Percentiles rank a stretch among this genome's conserved stretches.
Evolutionary conservation across 2,888 invertebrate genomes (phyloP).

Genomic region (Campoletis raptor): DNA sequence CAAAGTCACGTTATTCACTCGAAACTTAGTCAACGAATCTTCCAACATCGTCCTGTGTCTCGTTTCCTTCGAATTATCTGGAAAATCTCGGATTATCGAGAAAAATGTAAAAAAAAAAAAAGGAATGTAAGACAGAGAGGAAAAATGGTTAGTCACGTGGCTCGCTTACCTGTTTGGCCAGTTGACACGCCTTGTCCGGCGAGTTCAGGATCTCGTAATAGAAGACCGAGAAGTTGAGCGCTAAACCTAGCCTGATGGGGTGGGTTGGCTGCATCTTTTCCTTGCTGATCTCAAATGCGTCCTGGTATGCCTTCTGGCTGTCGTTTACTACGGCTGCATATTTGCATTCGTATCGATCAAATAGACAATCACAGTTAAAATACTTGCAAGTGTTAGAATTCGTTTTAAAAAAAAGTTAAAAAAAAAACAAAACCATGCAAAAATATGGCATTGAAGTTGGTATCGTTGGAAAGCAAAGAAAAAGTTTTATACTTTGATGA

Average conservation of each 20-base stretch:
- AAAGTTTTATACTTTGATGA: background rate
- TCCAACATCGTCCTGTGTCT: constrained; percentile 66
- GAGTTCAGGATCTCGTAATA: constrained; percentile 91
- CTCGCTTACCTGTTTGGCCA: constrained; percentile 87
- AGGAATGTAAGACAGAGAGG: too few relatives aligned
- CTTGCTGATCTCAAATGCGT: constrained; percentile 98
- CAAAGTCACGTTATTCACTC: constrained; percentile 46
- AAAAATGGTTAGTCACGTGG: constrained; percentile 58
- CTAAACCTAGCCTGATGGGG: constrained; percentile 98
- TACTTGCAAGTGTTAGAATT: constrained; percentile 48
- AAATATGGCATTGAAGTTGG: background rate
- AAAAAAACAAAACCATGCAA: constrained; percentile 21
- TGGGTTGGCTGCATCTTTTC: constrained; percentile 99
- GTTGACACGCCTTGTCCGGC: constrained; percentile 89
- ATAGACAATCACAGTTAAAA: constrained; percentile 56
- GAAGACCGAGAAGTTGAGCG: constrained; percentile 94
- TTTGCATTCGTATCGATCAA: constrained; percentile 23
- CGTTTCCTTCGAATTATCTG: constrained; percentile 51
- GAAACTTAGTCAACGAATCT: constrained; percentile 38
- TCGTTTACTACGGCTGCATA: constrained; percentile 95
- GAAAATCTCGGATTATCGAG: constrained; percentile 49
- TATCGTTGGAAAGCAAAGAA: background rate
- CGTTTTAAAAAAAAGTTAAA: background rate
- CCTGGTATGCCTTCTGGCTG: constrained; percentile 98
- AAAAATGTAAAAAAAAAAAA: constrained; percentile 67